phyloP scores from a whole-genome alignment of 2,797 vertebrate genomes.

The Tenualosa ilisha region DNA sequence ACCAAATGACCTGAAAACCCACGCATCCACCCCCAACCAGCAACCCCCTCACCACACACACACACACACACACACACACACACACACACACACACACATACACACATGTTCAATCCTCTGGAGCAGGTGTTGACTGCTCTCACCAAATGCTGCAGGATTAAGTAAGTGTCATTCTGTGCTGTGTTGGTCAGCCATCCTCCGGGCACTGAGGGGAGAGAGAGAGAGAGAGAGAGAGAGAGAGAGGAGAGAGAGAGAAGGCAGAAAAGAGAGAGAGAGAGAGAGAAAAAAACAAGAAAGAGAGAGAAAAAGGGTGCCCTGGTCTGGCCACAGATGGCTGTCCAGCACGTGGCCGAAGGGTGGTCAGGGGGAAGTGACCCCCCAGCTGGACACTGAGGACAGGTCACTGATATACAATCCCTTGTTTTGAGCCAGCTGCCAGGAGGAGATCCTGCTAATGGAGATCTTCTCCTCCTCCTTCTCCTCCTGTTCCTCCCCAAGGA shows the following conservation, averaged over 20 bases:
- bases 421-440: slow-evolving; percentile 75
- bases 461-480: slow-evolving; percentile 43
- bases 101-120: slow-evolving; percentile 24
- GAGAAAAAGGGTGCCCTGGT: slow-evolving; percentile 3
- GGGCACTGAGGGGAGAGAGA: neutral
- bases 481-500: slow-evolving; percentile 23
- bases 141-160: slow-evolving; percentile 41
- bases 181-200: neutral
- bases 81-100: slow-evolving; percentile 6
- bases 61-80: neutral
- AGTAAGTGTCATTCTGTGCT: slow-evolving; percentile 49
- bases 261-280: neutral
- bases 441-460: slow-evolving; percentile 68
- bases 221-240: neutral
- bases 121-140: slow-evolving; percentile 46
- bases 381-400: slow-evolving; percentile 83
- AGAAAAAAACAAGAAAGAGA: neutral
- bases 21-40: neutral
- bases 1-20: neutral
- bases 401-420: slow-evolving; percentile 76
- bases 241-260: neutral
- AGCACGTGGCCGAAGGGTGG: slow-evolving; percentile 78
- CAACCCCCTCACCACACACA: neutral
- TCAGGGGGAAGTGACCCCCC: slow-evolving; percentile 72
- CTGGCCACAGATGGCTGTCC: slow-evolving; percentile 76